phyloP scores from a whole-genome alignment of 2,888 invertebrate genomes.

The Tetropium fuscum region DNA sequence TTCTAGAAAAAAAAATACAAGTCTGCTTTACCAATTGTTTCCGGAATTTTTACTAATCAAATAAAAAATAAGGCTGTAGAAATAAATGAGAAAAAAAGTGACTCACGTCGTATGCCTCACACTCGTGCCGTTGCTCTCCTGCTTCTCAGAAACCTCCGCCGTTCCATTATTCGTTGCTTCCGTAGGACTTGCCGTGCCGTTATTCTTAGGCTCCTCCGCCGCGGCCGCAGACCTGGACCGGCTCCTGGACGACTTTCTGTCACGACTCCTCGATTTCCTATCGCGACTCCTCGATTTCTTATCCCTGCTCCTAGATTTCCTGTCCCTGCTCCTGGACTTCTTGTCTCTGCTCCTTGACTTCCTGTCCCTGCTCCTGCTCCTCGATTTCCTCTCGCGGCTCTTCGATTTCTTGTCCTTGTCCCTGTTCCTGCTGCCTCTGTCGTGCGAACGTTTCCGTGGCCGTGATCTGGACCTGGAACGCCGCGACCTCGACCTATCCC shows the following conservation, averaged over 20 bases:
- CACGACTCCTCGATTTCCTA: constrained; percentile 43
- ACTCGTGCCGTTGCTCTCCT: constrained; percentile 40
- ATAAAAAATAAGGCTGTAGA: no score
- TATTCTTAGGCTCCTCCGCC: constrained; percentile 59
- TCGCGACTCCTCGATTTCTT: constrained; percentile 50
- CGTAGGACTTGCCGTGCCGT: constrained; percentile 62
- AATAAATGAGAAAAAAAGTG: no score
- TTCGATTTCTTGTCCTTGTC: constrained; percentile 45
- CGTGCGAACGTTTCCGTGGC: constrained; percentile 28
- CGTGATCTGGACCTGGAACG: constrained; percentile 57
- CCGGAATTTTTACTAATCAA: no score
- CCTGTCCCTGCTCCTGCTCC: constrained; percentile 45
- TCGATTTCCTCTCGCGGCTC: constrained; percentile 42
- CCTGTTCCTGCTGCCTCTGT: constrained; percentile 28
- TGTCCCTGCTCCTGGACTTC: constrained; percentile 44
- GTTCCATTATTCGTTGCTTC: constrained; percentile 52
- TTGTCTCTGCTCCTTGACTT: constrained; percentile 49
- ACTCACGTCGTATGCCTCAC: constrained; percentile 39
- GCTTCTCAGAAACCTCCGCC: constrained; percentile 53
- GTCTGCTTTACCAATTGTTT: no score
- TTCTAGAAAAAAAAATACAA: no score
- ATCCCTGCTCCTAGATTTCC: constrained; percentile 47
- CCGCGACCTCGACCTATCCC: constrained; percentile 62
- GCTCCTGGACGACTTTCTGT: constrained; percentile 38
- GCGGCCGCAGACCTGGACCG: constrained; percentile 54